phyloP scores from a whole-genome alignment of 2,888 invertebrate genomes.

The Drosophila robusta region DNA sequence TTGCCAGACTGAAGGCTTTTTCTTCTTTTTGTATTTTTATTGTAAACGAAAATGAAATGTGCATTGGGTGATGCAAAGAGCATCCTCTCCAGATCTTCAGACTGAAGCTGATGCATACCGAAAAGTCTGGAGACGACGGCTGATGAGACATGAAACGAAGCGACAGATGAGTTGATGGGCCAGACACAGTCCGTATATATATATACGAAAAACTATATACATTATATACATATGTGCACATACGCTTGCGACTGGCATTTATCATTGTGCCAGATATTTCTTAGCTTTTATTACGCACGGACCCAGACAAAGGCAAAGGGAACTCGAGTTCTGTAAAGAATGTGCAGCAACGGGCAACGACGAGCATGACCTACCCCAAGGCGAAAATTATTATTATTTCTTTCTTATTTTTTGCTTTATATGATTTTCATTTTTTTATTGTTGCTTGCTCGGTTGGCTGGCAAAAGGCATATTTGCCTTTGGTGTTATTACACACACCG shows the following conservation, averaged over 20 bases:
- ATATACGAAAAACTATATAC: conserved; percentile 16
- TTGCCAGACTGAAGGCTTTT: conserved; percentile 2
- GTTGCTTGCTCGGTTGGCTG: conserved; percentile 20
- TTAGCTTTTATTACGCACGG: conserved; percentile 68
- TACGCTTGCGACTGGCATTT: conserved; percentile 12
- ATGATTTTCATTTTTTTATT: conserved; percentile 47
- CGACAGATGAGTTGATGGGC: conserved; percentile 55
- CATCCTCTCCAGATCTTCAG: not conserved
- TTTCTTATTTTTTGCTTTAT: conserved; percentile 49
- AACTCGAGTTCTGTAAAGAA: conserved; percentile 40
- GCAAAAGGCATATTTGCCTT: conserved; percentile 61
- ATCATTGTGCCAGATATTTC: conserved; percentile 52
- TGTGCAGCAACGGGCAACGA: conserved; percentile 59
- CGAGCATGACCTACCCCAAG: conserved; percentile 80
- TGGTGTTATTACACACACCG: conserved; percentile 61
- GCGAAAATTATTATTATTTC: conserved; percentile 81
- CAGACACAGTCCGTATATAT: conserved; percentile 22
- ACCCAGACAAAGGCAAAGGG: conserved; percentile 37
- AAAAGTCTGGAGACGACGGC: conserved; percentile 46
- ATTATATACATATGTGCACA: conserved; percentile 17
- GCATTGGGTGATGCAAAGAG: conserved; percentile 20
- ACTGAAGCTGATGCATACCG: conserved; percentile 53
- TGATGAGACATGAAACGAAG: conserved; percentile 70
- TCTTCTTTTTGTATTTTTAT: conserved; percentile 15
- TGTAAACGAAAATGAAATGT: conserved; percentile 56